These are phyloP conservation scores for Cryptus armator DNA, from an alignment of 2,888 invertebrate genomes.

Conservation along the genomic window DNA sequence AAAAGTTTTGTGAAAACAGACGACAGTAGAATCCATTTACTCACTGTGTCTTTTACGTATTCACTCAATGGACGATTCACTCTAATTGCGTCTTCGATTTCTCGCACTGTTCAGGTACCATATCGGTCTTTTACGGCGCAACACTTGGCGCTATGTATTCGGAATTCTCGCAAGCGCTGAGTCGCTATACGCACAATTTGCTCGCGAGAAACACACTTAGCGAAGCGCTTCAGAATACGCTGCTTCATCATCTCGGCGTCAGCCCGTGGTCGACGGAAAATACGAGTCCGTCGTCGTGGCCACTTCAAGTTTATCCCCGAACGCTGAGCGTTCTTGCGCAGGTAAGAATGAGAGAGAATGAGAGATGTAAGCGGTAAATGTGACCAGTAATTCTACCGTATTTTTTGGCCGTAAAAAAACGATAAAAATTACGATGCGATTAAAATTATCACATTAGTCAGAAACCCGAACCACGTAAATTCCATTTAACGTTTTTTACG, in stretches of 20 bases:
- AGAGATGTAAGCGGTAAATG: neutral
- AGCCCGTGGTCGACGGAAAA: slow-evolving; percentile 90
- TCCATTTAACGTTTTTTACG: too few species aligned
- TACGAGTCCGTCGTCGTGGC: slow-evolving; percentile 88
- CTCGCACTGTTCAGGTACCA: slow-evolving; percentile 86
- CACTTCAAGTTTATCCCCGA: slow-evolving; percentile 92
- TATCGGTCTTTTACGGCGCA: slow-evolving; percentile 91
- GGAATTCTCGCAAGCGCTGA: slow-evolving; percentile 92
- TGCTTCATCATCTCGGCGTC: slow-evolving; percentile 91
- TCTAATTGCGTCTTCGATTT: neutral
- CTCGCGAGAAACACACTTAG: slow-evolving; percentile 90
- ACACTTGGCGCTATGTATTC: slow-evolving; percentile 90
- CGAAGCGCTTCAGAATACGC: slow-evolving; percentile 89
- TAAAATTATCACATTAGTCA: too few species aligned
- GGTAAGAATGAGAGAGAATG: slow-evolving; percentile 80
- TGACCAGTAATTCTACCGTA: too few species aligned
- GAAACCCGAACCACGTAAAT: too few species aligned
- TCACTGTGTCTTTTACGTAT: too few species aligned
- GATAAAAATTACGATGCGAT: too few species aligned
- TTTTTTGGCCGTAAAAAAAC: too few species aligned
- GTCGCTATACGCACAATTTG: slow-evolving; percentile 92
- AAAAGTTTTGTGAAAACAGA: too few species aligned
- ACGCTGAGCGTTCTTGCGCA: slow-evolving; percentile 94
- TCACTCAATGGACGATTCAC: too few species aligned
- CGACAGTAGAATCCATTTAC: too few species aligned